Evolutionary conservation across 2,113 vertebrate genomes (phyloP).

Genomic region (Polyodon spathula): DNA sequence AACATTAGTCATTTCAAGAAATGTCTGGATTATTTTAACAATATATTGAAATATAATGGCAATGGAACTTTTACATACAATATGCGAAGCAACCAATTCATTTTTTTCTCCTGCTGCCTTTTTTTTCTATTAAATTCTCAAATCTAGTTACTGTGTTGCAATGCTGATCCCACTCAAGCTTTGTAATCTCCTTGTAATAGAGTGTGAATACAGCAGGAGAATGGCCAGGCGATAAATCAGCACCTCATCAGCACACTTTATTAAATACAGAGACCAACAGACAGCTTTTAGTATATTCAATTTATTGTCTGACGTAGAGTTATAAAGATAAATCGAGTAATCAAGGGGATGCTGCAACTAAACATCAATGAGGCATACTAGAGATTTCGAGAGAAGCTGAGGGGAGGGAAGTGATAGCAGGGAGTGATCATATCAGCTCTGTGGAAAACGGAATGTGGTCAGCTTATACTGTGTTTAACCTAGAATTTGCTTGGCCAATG

Average conservation of each 20-base stretch:
- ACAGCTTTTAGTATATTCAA: constrained; percentile 72
- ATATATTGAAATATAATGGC: neutral
- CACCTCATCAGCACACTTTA: constrained; percentile 67
- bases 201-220: constrained; percentile 57
- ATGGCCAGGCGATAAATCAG: constrained; percentile 60
- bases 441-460: too few species aligned
- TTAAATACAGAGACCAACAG: constrained; percentile 73
- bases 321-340: constrained; percentile 70
- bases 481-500: too few species aligned
- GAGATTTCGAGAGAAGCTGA: constrained; percentile 17
- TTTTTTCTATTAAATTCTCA: constrained; percentile 63
- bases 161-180: constrained; percentile 57
- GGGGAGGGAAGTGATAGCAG: constrained; percentile 35
- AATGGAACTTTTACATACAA: neutral
- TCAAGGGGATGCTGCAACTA: constrained; percentile 55
- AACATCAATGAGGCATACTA: constrained; percentile 25
- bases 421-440: constrained; percentile 29
- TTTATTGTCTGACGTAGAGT: constrained; percentile 63
- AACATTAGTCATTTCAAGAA: too few species aligned
- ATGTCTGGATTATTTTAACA: neutral
- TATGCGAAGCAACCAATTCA: neutral
- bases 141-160: constrained; percentile 66
- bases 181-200: constrained; percentile 68
- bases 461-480: too few species aligned
- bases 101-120: constrained; percentile 40